These are phyloP conservation scores for Petrocephalus microphthalmus DNA, from an alignment of 2,113 vertebrate species.

Conservation along the genomic window DNA sequence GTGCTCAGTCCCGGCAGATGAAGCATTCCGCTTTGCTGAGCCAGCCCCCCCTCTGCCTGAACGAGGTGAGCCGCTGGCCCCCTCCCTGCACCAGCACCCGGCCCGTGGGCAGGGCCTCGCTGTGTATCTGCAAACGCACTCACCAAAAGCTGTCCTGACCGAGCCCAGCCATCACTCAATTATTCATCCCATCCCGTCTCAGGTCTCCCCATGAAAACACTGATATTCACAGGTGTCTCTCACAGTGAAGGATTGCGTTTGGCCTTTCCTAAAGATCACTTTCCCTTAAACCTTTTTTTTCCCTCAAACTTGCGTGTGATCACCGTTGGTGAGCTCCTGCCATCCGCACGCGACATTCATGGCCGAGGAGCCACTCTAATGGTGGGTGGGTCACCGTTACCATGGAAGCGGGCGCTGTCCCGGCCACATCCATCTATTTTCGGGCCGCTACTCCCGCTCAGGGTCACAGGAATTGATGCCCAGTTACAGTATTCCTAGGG, in stretches of 20 bases:
- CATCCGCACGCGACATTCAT: neutral
- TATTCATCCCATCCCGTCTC: neutral
- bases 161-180: neutral
- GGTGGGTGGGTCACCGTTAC: neutral
- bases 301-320: neutral
- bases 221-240: neutral
- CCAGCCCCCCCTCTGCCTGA: slow-evolving; percentile 67
- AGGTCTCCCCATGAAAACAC: neutral
- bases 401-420: neutral
- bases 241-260: neutral
- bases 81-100: neutral
- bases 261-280: neutral
- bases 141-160: neutral
- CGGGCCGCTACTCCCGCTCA: no score
- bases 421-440: neutral
- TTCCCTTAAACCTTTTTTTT: no score
- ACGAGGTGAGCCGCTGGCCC: slow-evolving; percentile 49
- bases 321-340: neutral
- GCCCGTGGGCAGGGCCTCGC: neutral
- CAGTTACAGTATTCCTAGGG: neutral
- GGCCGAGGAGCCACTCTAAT: neutral
- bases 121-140: neutral
- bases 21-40: slow-evolving; percentile 65
- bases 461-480: no score
- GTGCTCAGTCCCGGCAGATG: slow-evolving; percentile 55